A percentile compares a stretch with the other conserved stretches of the same genome.
phyloP scores from a whole-genome alignment of 2,888 invertebrate species.

The Tenthredo mesomela region DNA sequence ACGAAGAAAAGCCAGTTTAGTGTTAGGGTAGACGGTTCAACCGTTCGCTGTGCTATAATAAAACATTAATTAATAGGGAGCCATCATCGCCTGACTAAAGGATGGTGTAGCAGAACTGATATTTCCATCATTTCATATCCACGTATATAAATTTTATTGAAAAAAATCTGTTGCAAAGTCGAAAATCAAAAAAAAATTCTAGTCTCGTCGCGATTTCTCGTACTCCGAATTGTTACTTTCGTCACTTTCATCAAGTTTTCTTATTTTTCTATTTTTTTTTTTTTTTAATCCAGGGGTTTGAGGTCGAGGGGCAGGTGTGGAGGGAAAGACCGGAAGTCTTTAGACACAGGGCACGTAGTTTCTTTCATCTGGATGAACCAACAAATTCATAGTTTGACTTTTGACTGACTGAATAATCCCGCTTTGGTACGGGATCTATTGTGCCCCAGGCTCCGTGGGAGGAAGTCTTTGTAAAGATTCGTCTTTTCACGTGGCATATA shows the following conservation, averaged over 20 bases:
- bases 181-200: too few species aligned
- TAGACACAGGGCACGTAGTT: constrained; percentile 65
- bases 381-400: constrained; percentile 77
- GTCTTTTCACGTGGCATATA: constrained; percentile 22
- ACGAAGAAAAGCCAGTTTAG: constrained; percentile 48
- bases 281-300: neutral
- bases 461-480: constrained; percentile 41
- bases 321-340: constrained; percentile 75
- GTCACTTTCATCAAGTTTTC: neutral
- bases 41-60: constrained; percentile 65
- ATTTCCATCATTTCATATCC: neutral
- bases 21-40: constrained; percentile 17
- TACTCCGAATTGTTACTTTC: too few species aligned
- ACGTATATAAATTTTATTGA: neutral
- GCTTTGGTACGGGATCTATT: constrained; percentile 54
- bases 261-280: too few species aligned
- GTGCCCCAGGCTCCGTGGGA: constrained; percentile 57
- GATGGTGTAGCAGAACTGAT: neutral
- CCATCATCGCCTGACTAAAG: neutral
- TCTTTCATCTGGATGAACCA: constrained; percentile 73
- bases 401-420: constrained; percentile 74
- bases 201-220: too few species aligned
- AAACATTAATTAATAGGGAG: constrained; percentile 75
- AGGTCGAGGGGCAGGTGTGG: constrained; percentile 70
- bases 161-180: too few species aligned